phyloP scores from a whole-genome alignment of 1,140 invertebrate species.

The Macrosteles quadrilineatus region DNA sequence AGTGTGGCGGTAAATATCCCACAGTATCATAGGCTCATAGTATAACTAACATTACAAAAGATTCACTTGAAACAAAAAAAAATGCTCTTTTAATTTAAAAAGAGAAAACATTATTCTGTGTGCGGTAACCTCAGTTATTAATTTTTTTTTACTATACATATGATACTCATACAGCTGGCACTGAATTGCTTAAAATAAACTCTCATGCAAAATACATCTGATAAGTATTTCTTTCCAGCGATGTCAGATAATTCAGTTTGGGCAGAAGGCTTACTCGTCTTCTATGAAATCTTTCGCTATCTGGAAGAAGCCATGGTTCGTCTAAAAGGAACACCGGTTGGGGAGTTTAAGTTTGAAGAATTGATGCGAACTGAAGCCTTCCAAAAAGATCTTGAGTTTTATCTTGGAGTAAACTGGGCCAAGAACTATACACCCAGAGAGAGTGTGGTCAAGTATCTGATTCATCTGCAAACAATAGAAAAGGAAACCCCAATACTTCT shows the following conservation, averaged over 20 bases:
- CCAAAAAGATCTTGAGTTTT: conserved; percentile 70
- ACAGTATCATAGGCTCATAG: no score
- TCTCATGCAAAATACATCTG: no score
- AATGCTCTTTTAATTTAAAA: no score
- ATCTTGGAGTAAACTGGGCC: conserved; percentile 68
- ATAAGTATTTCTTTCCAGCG: no score
- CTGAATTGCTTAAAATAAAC: no score
- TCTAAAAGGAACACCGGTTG: conserved; percentile 53
- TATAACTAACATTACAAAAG: no score
- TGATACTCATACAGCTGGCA: no score
- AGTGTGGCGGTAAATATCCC: no score
- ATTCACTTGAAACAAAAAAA: no score
- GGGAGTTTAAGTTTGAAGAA: conserved; percentile 52
- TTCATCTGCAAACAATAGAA: conserved; percentile 66
- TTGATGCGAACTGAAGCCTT: conserved; percentile 68
- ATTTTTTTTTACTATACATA: no score
- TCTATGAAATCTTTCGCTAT: conserved; percentile 78
- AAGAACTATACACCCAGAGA: conserved; percentile 55
- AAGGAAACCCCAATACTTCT: conserved; percentile 65
- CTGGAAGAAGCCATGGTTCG: conserved; percentile 65
- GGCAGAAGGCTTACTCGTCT: conserved; percentile 76
- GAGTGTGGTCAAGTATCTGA: conserved; percentile 65
- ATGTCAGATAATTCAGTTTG: conserved; percentile 73
- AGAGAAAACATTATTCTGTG: no score
- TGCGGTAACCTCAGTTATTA: no score